Base-by-base conservation (phyloP, 2,113 vertebrate genomes). In the Actenoides lindsayi region DNA sequence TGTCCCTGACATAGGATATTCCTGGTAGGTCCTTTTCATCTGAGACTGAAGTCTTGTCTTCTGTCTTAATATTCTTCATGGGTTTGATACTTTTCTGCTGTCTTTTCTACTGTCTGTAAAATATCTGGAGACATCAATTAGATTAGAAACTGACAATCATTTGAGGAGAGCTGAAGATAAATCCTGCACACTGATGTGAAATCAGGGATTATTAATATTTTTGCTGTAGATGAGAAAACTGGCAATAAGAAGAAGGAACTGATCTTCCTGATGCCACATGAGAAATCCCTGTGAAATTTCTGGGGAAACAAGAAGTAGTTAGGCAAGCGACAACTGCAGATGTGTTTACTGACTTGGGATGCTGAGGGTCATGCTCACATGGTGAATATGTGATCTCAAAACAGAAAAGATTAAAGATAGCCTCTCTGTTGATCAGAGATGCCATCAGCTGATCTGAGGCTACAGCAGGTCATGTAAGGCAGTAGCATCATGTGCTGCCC, bases 381-480 rank as follows among this genome's bases (percentile, higher is more conserved):
- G 73, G 65, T 63, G 89, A 68, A 46, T 78, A 60, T 2, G 31
- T 39, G 69, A 71, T 63, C 62, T 23, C 6, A 46, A 53, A 82
- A 53, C 57, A 85, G 44, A 41, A 89, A 94, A 93, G 83, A 84
- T 90, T 91, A 78, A 87, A 91, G 96, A 90, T 75, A 95, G 70
- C 19, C 0, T 5, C 27, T 57, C 50, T 76, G 89, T 35, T 82
- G 35, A 92, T 89, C 86, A 91, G 57, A 82, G 87, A 95, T 95
- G 77, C 48, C 74, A 87, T 97, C 92, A 91, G 77, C 77, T 92
- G 95, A 92, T 92, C 17, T 64, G 53, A 82, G 87, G 81, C 53
- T 62, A 30, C n/a, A 53, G 74, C 8, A 51, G 37, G n/a, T 87
- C 92, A 73, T 54, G 68, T 67, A 69, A 92, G 20, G 25, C 39